Evolutionary conservation across 2,113 vertebrate species (phyloP).

Genomic region (Mobula birostris): DNA sequence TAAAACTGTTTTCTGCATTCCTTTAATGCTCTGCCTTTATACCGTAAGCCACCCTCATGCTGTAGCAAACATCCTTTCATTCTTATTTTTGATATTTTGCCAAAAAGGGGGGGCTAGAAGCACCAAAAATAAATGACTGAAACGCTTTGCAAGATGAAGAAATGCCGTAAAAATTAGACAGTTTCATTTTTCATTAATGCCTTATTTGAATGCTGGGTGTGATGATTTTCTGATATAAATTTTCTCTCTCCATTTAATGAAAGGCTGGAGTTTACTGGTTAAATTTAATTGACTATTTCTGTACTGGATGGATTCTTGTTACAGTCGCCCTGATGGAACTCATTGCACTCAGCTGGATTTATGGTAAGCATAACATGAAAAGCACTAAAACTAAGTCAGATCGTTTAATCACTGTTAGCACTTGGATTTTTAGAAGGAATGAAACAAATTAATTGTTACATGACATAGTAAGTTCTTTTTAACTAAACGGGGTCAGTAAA

Average conservation of each 20-base stretch:
- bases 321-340: slow-evolving; percentile 57
- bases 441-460: background rate
- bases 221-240: background rate
- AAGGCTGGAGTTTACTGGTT: slow-evolving; percentile 72
- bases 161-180: background rate
- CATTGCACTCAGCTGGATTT: slow-evolving; percentile 50
- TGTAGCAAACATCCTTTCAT: too few relatives aligned
- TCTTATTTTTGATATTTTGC: too few relatives aligned
- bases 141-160: too few relatives aligned
- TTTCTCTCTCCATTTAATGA: slow-evolving; percentile 11
- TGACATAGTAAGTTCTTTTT: background rate
- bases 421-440: background rate
- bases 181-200: background rate
- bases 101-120: too few relatives aligned
- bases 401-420: background rate
- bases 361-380: background rate
- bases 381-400: background rate
- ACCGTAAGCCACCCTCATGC: too few relatives aligned
- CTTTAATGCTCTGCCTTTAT: too few relatives aligned
- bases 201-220: background rate
- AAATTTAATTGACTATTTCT: slow-evolving; percentile 62
- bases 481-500: background rate
- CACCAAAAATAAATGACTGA: too few relatives aligned
- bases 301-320: slow-evolving; percentile 58
- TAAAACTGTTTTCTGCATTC: too few relatives aligned